Conservation (phyloP, 2,888 invertebrate genomes). For the Terebella lapidaria region DNA sequence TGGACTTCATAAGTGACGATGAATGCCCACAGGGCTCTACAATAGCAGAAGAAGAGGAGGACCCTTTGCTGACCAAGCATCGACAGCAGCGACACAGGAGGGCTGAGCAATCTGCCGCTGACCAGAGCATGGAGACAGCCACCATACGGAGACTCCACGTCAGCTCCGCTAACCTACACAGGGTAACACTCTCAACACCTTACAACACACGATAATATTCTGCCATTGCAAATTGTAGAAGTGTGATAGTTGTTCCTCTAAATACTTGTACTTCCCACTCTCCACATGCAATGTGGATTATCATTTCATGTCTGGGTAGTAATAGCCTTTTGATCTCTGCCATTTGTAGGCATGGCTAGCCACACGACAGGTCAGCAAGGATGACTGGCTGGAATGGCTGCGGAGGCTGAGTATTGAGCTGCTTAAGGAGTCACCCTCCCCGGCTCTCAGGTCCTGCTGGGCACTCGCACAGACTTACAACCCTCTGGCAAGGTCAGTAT, state of each 20-base stretch:
- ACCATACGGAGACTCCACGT: conserved; percentile 64
- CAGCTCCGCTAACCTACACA: conserved; percentile 75
- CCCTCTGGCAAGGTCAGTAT: conserved; percentile 71
- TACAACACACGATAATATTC: too few relatives aligned
- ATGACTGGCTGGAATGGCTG: conserved; percentile 98
- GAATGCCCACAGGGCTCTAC: conserved; percentile 59
- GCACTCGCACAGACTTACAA: conserved; percentile 76
- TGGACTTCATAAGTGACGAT: too few relatives aligned
- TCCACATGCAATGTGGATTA: too few relatives aligned
- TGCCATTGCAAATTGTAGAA: too few relatives aligned
- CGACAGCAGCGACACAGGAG: conserved; percentile 67
- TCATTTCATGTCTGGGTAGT: not conserved
- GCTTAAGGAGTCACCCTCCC: conserved; percentile 90
- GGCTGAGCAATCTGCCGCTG: conserved; percentile 65
- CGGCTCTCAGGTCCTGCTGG: conserved; percentile 87
- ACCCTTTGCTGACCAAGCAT: conserved; percentile 55
- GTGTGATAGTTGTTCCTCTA: too few relatives aligned
- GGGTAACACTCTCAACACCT: conserved; percentile 55
- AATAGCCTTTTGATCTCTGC: not conserved
- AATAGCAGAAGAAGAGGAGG: conserved; percentile 62
- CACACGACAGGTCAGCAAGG: conserved; percentile 77
- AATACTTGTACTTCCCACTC: too few relatives aligned
- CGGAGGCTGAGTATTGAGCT: conserved; percentile 85
- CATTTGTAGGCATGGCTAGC: conserved; percentile 26
- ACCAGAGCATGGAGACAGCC: conserved; percentile 63